Base-by-base conservation (phyloP, 2,888 invertebrate species). In the Hypomecis atomaria region DNA sequence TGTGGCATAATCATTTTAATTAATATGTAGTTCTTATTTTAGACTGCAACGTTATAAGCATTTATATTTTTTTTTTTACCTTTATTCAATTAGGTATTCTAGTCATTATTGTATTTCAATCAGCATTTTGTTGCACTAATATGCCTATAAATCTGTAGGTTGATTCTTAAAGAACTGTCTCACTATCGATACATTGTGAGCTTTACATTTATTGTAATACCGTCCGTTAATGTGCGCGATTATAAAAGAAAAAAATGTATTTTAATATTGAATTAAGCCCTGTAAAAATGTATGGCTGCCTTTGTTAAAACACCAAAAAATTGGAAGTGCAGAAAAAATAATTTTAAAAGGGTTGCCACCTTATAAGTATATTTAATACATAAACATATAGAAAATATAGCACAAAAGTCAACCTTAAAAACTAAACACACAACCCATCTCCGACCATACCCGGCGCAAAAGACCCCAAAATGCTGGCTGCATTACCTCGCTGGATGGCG, bases 191-290 rank as follows among this genome's bases (percentile, higher is more conserved):
- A 38, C 57, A 37, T 55, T 63, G 61, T 63, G 56, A 62, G 59
- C 67, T 56, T 68, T 71, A 59, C 59, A 69, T 69, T 67, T 69
- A 69, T 71, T 69, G 49, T 65, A 62, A 70, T 67, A 66, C 73
- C 71, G 72, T 73, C 73, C 73, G 69, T 67, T 50, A 65, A 63
- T 69, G 60, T 68, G 62, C 66, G 66, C 58, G 60, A 67, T 58
- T 66, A 64, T 64, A 64, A 59, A 59, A 38, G 55, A 62, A 43
- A 13, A 52, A 61, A 49, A 59, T 50, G 59, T 62, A 66, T 59
- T 62, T 66, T 66, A 66, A 53, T 66, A 62, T 55, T 58, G 57
- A 49, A 53, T 53, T 61, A 65, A 50, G 61, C 62, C 57, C 62
- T 65, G 59, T 64, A 65, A 56, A 59, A 57, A 57, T 58, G 13